phyloP scores from a whole-genome alignment of 1,140 invertebrate genomes.

The Oedothorax gibbosus region DNA sequence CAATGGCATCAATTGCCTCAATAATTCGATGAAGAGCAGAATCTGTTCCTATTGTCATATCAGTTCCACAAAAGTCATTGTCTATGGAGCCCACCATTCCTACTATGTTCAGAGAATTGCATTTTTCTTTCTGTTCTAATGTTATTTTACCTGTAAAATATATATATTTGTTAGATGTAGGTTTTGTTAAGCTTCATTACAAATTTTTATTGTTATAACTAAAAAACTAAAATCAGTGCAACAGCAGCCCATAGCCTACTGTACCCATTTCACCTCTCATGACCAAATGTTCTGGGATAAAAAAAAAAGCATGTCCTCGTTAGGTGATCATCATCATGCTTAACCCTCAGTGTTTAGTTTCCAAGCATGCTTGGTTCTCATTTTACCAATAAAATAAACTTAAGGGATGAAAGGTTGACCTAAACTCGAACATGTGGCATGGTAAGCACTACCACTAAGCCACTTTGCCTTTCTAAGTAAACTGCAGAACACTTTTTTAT shows the following conservation, averaged over 20 bases:
- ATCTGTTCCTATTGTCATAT: conserved; percentile 99
- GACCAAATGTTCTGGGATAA: no score
- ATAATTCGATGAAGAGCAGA: conserved; percentile 97
- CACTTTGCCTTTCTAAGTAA: no score
- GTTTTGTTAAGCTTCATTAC: background rate
- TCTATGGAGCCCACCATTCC: conserved; percentile 99
- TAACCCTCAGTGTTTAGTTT: no score
- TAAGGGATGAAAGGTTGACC: no score
- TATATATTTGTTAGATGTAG: background rate
- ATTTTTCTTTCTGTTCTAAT: conserved; percentile 80
- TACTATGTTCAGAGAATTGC: conserved; percentile 88
- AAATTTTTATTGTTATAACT: background rate
- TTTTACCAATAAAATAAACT: no score
- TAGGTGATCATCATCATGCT: no score
- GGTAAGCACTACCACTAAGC: no score
- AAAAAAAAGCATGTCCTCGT: no score
- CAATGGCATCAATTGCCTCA: conserved; percentile 97
- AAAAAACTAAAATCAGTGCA: background rate
- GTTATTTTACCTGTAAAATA: conserved; percentile 77
- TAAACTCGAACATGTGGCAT: no score
- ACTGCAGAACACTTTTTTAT: no score
- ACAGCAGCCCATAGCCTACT: background rate
- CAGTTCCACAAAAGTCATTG: conserved; percentile 99
- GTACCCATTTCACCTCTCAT: no score
- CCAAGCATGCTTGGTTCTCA: no score